Conservation (phyloP, 30 jellyfish, hydroid and myxozoan species). For the Aurelia sp. region DNA sequence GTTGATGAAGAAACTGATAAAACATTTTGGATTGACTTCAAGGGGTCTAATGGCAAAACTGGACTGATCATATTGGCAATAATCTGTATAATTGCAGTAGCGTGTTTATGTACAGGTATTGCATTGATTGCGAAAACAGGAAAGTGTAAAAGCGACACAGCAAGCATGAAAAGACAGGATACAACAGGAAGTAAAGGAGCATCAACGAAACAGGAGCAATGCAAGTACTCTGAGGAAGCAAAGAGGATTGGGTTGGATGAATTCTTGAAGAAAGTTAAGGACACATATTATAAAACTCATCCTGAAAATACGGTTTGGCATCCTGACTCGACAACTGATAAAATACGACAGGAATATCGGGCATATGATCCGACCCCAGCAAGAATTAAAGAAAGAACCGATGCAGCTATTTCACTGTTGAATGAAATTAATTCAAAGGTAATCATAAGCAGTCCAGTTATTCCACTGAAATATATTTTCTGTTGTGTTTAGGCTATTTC, state of each 20-base stretch:
- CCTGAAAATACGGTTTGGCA: slow-evolving; percentile 94
- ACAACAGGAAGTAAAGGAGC: slow-evolving; percentile 1
- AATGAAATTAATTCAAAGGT: slow-evolving; percentile 77
- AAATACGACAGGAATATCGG: slow-evolving; percentile 56
- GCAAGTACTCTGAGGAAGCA: slow-evolving; percentile 83
- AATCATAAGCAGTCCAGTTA: background rate
- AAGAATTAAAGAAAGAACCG: slow-evolving; percentile 78
- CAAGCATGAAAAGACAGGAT: no score
- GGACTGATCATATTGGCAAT: slow-evolving; percentile 36
- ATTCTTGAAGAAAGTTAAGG: slow-evolving; percentile 73
- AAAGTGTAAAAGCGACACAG: background rate
- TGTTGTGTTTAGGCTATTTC: no score
- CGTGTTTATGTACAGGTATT: slow-evolving; percentile 83
- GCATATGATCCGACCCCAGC: slow-evolving; percentile 93
- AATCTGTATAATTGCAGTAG: slow-evolving; percentile 46
- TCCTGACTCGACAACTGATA: slow-evolving; percentile 64
- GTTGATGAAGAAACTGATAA: slow-evolving; percentile 46
- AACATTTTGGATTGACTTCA: slow-evolving; percentile 27
- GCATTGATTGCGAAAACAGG: slow-evolving; percentile 70
- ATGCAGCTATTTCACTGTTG: slow-evolving; percentile 64
- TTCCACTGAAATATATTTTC: no score
- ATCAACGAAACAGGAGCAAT: slow-evolving; percentile 31
- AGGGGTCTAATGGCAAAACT: slow-evolving; percentile 29
- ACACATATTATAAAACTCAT: slow-evolving; percentile 45
- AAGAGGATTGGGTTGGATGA: slow-evolving; percentile 74